These are phyloP conservation scores for Chrysodeixis includens DNA, from an alignment of 2,888 invertebrate species.

Conservation along the genomic window DNA sequence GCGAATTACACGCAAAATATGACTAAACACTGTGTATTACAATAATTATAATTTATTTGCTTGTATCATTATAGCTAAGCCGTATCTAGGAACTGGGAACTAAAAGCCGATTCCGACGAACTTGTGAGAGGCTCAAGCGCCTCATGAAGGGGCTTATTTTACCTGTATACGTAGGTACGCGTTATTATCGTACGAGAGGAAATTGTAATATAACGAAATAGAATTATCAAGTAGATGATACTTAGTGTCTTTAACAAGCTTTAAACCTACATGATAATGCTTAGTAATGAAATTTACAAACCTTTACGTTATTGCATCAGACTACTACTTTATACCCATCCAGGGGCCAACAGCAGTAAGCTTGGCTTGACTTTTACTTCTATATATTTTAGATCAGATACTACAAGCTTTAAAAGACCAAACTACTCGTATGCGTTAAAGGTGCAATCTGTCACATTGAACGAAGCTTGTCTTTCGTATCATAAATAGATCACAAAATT, in stretches of 20 bases:
- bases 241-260: neutral
- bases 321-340: conserved; percentile 6
- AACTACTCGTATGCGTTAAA: too few species aligned
- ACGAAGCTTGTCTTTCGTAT: too few species aligned
- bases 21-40: too few species aligned
- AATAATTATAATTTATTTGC: too few species aligned
- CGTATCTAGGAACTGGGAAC: neutral
- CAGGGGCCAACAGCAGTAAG: too few species aligned
- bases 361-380: too few species aligned
- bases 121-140: neutral
- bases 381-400: too few species aligned
- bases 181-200: neutral
- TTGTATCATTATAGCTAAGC: neutral
- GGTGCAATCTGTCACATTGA: too few species aligned
- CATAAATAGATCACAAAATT: too few species aligned
- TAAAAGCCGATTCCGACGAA: conserved; percentile 5
- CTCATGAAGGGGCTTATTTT: neutral
- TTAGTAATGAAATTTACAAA: neutral
- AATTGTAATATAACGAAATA: neutral
- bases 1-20: too few species aligned
- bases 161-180: neutral
- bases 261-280: neutral
- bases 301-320: conserved; percentile 8
- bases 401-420: too few species aligned
- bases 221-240: neutral